Percentiles rank a stretch among this genome's conserved stretches.
Conservation (phyloP, 2,888 invertebrate genomes). For the Boloria euphrosyne region DNA sequence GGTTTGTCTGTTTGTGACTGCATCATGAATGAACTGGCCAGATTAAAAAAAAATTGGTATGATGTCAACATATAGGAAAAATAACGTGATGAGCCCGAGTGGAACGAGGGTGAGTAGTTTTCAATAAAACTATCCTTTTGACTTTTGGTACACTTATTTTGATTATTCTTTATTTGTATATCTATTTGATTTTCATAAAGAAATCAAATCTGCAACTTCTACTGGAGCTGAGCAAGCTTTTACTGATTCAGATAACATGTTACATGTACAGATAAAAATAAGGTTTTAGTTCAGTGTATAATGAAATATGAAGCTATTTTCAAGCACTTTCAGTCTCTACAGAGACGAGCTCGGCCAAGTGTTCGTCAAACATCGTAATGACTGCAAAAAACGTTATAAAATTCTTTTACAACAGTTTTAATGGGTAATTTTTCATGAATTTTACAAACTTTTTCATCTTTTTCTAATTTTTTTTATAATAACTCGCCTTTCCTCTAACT, state of each 20-base stretch:
- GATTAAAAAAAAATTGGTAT: no score
- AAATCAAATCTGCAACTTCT: no score
- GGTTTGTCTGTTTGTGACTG: no score
- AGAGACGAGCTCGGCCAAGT: slow-evolving; percentile 29
- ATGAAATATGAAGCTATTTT: slow-evolving; percentile 21
- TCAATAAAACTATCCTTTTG: no score
- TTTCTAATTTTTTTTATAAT: background rate
- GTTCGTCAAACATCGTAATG: slow-evolving; percentile 31
- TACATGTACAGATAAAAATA: background rate
- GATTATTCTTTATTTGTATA: no score
- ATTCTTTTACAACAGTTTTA: slow-evolving; percentile 20
- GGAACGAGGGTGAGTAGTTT: no score
- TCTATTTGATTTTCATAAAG: no score
- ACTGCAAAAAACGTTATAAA: slow-evolving; percentile 20
- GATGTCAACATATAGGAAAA: no score
- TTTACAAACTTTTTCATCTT: slow-evolving; percentile 1
- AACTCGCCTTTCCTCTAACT: background rate
- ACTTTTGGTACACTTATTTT: no score
- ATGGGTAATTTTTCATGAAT: slow-evolving; percentile 1
- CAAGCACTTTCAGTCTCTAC: slow-evolving; percentile 23
- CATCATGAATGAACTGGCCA: no score
- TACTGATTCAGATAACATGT: background rate
- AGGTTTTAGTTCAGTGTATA: slow-evolving; percentile 1
- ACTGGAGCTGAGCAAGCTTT: no score
- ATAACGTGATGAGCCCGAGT: no score